Evolutionary conservation across 1,140 invertebrate genomes (phyloP), one percentile per base, ranked within the genome.

Genomic region (Tachypleus tridentatus): DNA sequence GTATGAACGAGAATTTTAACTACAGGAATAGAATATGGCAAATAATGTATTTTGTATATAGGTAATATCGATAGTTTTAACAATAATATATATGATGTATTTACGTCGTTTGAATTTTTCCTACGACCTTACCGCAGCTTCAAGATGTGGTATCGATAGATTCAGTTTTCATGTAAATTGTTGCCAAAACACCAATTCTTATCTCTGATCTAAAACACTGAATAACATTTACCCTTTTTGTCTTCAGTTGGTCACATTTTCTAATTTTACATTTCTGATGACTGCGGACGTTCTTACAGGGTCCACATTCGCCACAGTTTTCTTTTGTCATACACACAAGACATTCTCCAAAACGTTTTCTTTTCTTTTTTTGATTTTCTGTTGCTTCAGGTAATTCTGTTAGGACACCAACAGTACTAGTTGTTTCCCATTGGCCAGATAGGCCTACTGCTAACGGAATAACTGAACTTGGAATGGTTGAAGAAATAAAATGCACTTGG

Each of bases 211-310:
- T 29, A 29, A 29, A 29, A 29, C 29, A 29, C 29, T 29, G 29
- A 29, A 29, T 29, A 29, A 29, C 29, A 29, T 67, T 67, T 56
- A 70, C 68, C 67, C 68, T 71, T 63, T 71, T 71, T 57, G 69
- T 70, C 59, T 71, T 71, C 11, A 71, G 57, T 61, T 67, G 66
- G 61, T 94, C 92, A 77, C 92, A 94, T 67, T 91, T 82, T 64
- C 92, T 80, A 82, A 93, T 90, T 80, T 95, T 95, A 82, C 92
- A 95, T 73, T 94, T 94, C 78, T 95, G 92, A 77, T 95, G 92
- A 70, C 88, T 91, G 54, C 73, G 67, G 64, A 70, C 65, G 63
- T 61, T 66, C 79, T 93, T 93, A 77, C 92, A 95, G 0, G 92
- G 92, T 4, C 91, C 92, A 79, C 92, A 94, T 73, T 93, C 91